A percentile compares a stretch with the other conserved stretches of the same genome.
Evolutionary conservation across 2,888 invertebrate species (phyloP).

Genomic region (Abrostola triplasia): DNA sequence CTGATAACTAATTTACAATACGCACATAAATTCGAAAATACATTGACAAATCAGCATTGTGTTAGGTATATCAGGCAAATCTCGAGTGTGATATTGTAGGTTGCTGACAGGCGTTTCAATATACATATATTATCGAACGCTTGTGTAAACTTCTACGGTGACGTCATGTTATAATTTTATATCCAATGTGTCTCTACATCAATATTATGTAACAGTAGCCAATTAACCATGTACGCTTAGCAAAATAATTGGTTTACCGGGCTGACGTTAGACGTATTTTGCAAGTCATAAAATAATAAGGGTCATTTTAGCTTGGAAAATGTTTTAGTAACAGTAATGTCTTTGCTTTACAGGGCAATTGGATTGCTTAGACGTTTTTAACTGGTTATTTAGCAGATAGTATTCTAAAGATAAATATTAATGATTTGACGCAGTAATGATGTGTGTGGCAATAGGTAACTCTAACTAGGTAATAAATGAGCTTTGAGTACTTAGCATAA

Average conservation of each 20-base stretch:
- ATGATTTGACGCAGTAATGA: no score
- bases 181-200: background rate
- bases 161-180: conserved; percentile 2
- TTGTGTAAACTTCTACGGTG: background rate
- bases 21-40: no score
- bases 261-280: conserved; percentile 1
- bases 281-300: conserved; percentile 1
- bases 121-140: background rate
- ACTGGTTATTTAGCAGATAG: no score
- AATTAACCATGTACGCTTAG: conserved; percentile 3
- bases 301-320: background rate
- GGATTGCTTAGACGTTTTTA: background rate
- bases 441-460: no score
- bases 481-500: no score
- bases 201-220: conserved; percentile 1
- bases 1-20: no score
- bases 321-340: background rate
- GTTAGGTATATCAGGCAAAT: no score
- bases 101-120: no score
- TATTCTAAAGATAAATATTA: no score
- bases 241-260: background rate
- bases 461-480: no score
- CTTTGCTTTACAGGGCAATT: background rate
- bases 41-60: no score
- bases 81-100: no score